A percentile compares a stretch with the other conserved stretches of the same genome.
phyloP scores from a whole-genome alignment of 2,113 vertebrate genomes.

The Marcusenius ussheri region DNA sequence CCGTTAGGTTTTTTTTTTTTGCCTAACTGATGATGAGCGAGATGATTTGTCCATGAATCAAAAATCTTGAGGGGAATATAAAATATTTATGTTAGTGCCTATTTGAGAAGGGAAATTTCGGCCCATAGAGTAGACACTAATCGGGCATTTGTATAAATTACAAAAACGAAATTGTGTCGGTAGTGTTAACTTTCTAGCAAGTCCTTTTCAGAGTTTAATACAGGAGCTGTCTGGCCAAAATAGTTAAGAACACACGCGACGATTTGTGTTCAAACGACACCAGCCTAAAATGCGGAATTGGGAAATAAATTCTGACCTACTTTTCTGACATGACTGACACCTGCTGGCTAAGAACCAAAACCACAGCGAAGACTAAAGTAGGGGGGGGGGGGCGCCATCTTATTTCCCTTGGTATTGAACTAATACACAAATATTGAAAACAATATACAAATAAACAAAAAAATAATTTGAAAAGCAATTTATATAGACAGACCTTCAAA shows the following conservation, averaged over 20 bases:
- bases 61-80: neutral
- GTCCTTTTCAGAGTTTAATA: neutral
- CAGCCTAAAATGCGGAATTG: neutral
- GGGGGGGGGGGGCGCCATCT: neutral
- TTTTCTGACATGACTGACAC: conserved; percentile 15
- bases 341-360: conserved; percentile 11
- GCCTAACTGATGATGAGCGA: neutral
- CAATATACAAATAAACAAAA: neutral
- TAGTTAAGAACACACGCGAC: neutral
- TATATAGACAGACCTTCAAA: neutral
- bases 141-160: neutral
- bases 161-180: neutral
- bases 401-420: neutral
- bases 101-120: neutral
- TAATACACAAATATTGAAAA: neutral
- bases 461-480: neutral
- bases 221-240: neutral
- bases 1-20: neutral
- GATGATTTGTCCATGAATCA: neutral
- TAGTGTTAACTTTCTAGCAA: neutral
- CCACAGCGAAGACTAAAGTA: neutral
- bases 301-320: neutral
- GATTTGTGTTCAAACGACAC: neutral
- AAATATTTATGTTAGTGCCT: neutral
- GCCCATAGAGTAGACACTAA: neutral